Evolutionary conservation across 1,140 invertebrate species (phyloP).

Genomic region (Oppia nitens): DNA sequence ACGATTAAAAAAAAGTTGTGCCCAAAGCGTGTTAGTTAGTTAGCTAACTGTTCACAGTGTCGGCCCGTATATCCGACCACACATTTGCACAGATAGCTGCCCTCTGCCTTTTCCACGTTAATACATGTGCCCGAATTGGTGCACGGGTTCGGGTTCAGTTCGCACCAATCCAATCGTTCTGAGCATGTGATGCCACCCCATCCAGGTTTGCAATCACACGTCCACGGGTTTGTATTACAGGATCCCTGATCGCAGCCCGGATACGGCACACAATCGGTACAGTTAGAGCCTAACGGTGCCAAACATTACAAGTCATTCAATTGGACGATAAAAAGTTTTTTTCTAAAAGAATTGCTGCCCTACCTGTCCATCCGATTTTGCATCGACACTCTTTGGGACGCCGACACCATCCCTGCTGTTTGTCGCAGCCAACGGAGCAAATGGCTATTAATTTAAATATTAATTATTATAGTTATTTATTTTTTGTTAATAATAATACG

Average conservation of each 20-base stretch:
- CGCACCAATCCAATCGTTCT: slow-evolving; percentile 10
- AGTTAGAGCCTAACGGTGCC: slow-evolving; percentile 60
- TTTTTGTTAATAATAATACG: too few species aligned
- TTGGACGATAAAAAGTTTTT: background rate
- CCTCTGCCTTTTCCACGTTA: slow-evolving; percentile 1
- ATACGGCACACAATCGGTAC: slow-evolving; percentile 53
- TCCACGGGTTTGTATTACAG: slow-evolving; percentile 38
- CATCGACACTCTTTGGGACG: slow-evolving; percentile 47
- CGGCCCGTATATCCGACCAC: slow-evolving; percentile 3
- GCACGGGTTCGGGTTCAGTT: slow-evolving; percentile 15
- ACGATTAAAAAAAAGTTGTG: too few species aligned
- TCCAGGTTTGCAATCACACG: slow-evolving; percentile 9
- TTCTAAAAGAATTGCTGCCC: background rate
- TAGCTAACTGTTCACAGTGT: slow-evolving; percentile 3
- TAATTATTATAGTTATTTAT: background rate
- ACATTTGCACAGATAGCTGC: slow-evolving; percentile 10
- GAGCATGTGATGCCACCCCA: slow-evolving; percentile 12
- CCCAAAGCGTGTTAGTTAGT: too few species aligned
- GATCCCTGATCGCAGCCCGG: slow-evolving; percentile 47
- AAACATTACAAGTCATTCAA: slow-evolving; percentile 41
- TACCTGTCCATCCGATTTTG: slow-evolving; percentile 5
- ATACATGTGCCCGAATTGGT: slow-evolving; percentile 14
- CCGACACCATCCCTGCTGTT: slow-evolving; percentile 62
- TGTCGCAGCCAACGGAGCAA: slow-evolving; percentile 59
- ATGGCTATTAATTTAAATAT: slow-evolving; percentile 40